A percentile compares a stretch with the other conserved stretches of the same genome.
Evolutionary conservation across 1,140 invertebrate genomes (phyloP).

Genomic region (Oncopeltus fasciatus): DNA sequence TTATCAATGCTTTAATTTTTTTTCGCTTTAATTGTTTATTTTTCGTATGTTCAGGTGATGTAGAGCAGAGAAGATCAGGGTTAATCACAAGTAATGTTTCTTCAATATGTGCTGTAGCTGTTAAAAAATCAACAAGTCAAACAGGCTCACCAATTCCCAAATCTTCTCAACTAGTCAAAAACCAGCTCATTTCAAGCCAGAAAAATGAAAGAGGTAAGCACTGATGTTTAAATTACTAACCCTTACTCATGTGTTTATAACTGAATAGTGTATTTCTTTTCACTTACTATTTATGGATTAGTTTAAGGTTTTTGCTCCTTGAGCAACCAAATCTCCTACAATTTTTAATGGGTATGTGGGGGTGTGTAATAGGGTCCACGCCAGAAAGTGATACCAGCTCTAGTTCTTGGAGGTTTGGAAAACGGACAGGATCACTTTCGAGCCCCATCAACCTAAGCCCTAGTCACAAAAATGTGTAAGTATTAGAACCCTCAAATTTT

Average conservation of each 20-base stretch:
- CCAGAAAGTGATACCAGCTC: conserved; percentile 8
- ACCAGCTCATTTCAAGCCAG: neutral
- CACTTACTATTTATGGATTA: neutral
- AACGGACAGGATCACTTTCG: neutral
- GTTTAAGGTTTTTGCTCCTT: neutral
- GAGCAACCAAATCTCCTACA: neutral
- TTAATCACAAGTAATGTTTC: neutral
- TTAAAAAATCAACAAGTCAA: neutral
- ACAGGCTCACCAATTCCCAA: conserved; percentile 12
- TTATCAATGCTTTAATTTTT: neutral
- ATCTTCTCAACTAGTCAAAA: conserved; percentile 17
- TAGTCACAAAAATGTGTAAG: conserved; percentile 8
- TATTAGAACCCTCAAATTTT: too few relatives aligned
- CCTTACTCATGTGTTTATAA: neutral
- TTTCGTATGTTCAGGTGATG: neutral
- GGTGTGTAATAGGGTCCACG: conserved; percentile 2
- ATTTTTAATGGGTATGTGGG: conserved; percentile 2
- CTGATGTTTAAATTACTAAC: neutral
- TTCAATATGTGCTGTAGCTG: neutral
- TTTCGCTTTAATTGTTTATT: neutral
- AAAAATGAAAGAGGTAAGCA: conserved; percentile 10
- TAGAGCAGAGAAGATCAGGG: neutral
- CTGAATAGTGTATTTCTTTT: neutral
- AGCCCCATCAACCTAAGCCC: neutral
- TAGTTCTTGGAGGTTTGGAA: neutral